A percentile compares a stretch with the other conserved stretches of the same genome.
These are phyloP conservation scores for Spinus olivaceus DNA, from an alignment of 2,797 vertebrate species.

Conservation along the genomic window DNA sequence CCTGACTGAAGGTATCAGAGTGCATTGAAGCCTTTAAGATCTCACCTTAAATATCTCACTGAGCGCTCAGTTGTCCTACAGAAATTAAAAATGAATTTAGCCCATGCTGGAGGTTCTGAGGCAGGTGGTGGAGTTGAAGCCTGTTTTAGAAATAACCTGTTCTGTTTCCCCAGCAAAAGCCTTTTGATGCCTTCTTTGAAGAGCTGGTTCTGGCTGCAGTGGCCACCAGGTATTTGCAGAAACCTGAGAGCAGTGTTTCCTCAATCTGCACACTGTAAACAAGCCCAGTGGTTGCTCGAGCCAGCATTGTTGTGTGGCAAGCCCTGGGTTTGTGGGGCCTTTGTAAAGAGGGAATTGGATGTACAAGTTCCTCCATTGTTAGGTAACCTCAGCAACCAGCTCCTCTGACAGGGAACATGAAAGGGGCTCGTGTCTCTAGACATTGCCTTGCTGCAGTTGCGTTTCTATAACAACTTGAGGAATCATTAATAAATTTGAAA, in stretches of 20 bases:
- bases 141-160: background rate
- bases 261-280: background rate
- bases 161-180: background rate
- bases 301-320: background rate
- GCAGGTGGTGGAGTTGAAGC: background rate
- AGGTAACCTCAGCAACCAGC: conserved; percentile 47
- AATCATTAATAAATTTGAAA: conserved; percentile 37
- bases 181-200: background rate
- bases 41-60: background rate
- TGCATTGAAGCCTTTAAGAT: background rate
- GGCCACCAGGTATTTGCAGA: background rate
- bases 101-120: background rate
- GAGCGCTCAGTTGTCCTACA: background rate
- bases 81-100: background rate
- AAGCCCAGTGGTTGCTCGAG: background rate
- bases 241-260: background rate
- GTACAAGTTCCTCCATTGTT: background rate
- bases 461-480: conserved; percentile 46
- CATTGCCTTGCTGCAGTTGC: background rate
- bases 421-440: background rate
- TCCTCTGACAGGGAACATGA: background rate
- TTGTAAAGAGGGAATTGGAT: background rate
- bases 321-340: background rate
- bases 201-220: background rate
- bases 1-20: background rate